A percentile compares a stretch with the other conserved stretches of the same genome.
Conservation (phyloP, 2,113 vertebrate species). For the Phrynosoma blainvillii region DNA sequence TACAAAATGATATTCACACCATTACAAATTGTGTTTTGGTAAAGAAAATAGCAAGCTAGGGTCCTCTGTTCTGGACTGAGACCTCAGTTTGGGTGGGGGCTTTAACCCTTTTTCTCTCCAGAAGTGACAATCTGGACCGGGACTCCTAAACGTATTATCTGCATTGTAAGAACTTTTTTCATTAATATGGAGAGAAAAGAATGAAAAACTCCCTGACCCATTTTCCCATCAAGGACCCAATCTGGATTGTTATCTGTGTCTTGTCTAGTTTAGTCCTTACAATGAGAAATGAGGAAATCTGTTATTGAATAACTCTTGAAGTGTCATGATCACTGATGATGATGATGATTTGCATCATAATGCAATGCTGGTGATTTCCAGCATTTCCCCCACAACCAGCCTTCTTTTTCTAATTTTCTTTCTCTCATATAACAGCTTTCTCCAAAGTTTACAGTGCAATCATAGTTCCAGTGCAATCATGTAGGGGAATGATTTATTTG, state of each 20-base stretch:
- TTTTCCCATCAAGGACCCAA: not conserved
- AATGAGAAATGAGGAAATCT: not conserved
- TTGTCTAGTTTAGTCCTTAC: not conserved
- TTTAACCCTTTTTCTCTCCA: not conserved
- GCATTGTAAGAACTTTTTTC: too few species aligned
- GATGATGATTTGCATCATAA: constrained; percentile 38
- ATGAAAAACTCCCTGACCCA: not conserved
- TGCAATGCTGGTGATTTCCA: constrained; percentile 43
- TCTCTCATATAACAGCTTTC: constrained; percentile 68
- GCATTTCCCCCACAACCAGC: not conserved
- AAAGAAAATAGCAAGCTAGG: too few species aligned
- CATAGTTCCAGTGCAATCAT: constrained; percentile 59
- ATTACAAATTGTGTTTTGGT: too few species aligned
- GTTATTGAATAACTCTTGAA: constrained; percentile 37
- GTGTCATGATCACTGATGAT: constrained; percentile 27
- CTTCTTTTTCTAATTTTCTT: constrained; percentile 53
- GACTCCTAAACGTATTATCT: too few species aligned
- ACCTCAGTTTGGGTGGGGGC: too few species aligned
- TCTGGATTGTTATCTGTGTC: not conserved
- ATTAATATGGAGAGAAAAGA: too few species aligned
- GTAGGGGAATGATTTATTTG: constrained; percentile 72
- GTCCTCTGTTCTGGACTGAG: too few species aligned
- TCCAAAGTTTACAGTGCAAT: constrained; percentile 69
- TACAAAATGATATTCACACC: not conserved
- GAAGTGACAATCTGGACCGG: too few species aligned